Conservation (phyloP, 2,888 invertebrate genomes). For the Lucinisca nassula region DNA sequence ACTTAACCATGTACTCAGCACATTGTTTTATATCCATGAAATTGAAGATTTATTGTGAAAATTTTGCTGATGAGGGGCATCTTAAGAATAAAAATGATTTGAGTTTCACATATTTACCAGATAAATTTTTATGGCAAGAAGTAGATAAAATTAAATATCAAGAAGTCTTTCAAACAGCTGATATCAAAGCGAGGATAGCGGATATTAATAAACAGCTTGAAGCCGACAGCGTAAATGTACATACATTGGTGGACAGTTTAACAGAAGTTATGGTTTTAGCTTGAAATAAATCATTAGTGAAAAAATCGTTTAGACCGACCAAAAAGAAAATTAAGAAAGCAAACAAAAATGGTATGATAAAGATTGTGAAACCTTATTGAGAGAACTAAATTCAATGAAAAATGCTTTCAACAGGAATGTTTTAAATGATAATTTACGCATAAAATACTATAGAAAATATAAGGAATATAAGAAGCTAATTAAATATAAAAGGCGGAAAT, state of each 20-base stretch:
- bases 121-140: background rate
- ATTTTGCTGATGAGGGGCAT: background rate
- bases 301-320: background rate
- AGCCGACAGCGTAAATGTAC: background rate
- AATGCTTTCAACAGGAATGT: background rate
- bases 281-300: background rate
- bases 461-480: background rate
- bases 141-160: background rate
- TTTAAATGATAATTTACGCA: background rate
- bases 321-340: background rate
- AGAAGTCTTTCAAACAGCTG: background rate
- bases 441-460: background rate
- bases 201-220: background rate
- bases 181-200: background rate
- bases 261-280: background rate
- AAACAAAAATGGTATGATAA: background rate
- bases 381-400: background rate
- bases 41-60: background rate
- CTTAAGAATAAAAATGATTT: background rate
- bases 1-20: background rate
- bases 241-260: background rate
- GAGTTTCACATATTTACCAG: background rate
- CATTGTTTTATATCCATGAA: background rate
- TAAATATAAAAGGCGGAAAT: background rate
- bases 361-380: background rate